phyloP scores from a whole-genome alignment of 2,113 vertebrate genomes.

The Crotalus viridis region DNA sequence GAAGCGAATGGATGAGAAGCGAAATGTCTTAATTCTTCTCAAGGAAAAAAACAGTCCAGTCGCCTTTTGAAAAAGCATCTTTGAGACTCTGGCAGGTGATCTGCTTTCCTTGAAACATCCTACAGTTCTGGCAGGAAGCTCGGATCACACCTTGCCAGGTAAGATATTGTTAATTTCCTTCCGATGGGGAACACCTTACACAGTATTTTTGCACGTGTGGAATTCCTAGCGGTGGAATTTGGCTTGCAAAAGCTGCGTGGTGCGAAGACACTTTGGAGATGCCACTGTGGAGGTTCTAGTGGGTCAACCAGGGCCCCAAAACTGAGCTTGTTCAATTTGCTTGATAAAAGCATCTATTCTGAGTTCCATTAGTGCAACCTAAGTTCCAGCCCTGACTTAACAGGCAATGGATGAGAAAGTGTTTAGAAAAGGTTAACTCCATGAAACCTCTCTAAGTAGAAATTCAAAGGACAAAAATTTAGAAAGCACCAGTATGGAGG shows the following conservation, averaged over 20 bases:
- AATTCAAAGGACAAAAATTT: neutral
- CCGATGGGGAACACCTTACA: neutral
- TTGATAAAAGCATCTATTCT: no score
- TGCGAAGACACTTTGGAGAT: neutral
- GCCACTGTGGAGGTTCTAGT: no score
- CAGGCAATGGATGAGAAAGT: fast-evolving
- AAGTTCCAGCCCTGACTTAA: neutral
- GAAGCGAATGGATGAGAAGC: no score
- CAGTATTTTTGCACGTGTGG: neutral
- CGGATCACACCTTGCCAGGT: neutral
- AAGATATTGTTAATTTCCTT: neutral
- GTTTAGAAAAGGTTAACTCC: neutral
- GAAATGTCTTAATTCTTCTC: no score
- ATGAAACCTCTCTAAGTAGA: neutral
- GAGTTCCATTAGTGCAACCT: neutral
- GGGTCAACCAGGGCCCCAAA: no score
- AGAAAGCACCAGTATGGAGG: neutral
- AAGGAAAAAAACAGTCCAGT: neutral
- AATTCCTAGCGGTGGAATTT: neutral
- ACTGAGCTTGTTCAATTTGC: neutral
- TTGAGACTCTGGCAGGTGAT: neutral
- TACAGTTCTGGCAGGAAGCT: neutral
- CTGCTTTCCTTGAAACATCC: neutral
- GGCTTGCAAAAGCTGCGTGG: neutral
- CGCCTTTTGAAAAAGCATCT: no score